Evolutionary conservation across 2,797 vertebrate genomes (phyloP), one percentile per base, ranked within the genome.

Genomic region (Phrynocephalus vlangalii): DNA sequence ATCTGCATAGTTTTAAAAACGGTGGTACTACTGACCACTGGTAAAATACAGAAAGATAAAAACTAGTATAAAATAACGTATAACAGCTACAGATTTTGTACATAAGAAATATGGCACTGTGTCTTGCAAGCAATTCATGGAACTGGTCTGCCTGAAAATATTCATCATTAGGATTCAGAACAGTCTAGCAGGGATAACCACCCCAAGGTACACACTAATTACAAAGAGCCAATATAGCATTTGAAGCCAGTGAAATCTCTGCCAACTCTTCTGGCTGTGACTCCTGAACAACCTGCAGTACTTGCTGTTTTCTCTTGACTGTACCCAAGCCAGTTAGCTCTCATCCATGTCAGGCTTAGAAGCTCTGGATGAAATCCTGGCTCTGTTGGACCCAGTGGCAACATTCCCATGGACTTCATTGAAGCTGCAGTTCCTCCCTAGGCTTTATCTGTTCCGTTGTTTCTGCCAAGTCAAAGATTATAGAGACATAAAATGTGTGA

Each of bases 401-500:
- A 88, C 67, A 81, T 88, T 88, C 78, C 87, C 78, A 68, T 88
- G 83, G 82, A 85, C 63, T 85, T 85, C 71, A 80, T 76, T 88
- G 83, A 50, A 85, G 83, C 44, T 44, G 66, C 44, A 85, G 68
- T 88, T 88, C 71, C 30, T 88, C 83, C 87, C 71, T 68, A 81
- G 87, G 83, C 48, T 24, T 88, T 66, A 44, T 85, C 44, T 30
- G 24, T 88, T 44, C 83, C 83, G 26, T 85, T 70, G 70, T 81
- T 85, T 30, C 67, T 88, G 83, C 87, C 87, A 88, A 88, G 60
- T 67, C 83, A 76, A 67, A 85, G 87, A 85, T 88, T 85, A 88
- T 81, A 85, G 83, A 88, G 78, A 88, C 83, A 75, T 88, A 76
- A 88, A 88, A 85, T 88, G 78, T 75, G 38, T 76, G 78, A 88